These are phyloP conservation scores for Lasiommata megera DNA, from an alignment of 2,888 invertebrate genomes.

Conservation along the genomic window DNA sequence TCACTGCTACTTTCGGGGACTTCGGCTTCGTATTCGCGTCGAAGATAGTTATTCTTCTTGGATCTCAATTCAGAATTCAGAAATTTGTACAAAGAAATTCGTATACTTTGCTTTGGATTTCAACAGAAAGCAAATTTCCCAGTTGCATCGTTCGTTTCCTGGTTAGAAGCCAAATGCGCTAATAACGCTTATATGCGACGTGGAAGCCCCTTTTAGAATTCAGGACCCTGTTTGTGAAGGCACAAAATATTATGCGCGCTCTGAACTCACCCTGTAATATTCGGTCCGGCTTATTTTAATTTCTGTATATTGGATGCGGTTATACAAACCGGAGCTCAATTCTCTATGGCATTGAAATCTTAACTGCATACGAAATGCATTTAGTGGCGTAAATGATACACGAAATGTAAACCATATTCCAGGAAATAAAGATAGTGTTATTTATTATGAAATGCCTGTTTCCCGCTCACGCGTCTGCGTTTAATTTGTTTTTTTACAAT, in stretches of 20 bases:
- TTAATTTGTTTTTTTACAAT: no score
- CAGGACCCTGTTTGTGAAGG: constrained; percentile 22
- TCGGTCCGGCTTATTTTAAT: constrained; percentile 1
- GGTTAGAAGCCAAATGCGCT: constrained; percentile 29
- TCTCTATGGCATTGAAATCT: no score
- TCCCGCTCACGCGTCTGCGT: no score
- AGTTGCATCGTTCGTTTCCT: constrained; percentile 29
- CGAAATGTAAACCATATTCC: no score
- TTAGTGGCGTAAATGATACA: no score
- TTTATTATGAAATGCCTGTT: no score
- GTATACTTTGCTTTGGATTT: constrained; percentile 15
- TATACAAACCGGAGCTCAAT: not conserved
- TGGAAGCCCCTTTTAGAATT: constrained; percentile 29
- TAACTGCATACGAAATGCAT: no score
- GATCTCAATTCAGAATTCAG: not conserved
- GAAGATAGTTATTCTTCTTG: no score
- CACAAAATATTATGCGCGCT: constrained; percentile 4
- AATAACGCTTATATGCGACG: constrained; percentile 27
- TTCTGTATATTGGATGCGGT: constrained; percentile 3
- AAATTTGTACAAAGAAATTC: constrained; percentile 8
- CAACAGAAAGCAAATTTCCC: constrained; percentile 24
- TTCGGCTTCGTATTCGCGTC: no score
- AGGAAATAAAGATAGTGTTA: no score
- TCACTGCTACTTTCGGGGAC: no score
- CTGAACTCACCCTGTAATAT: not conserved